Conservation (phyloP, 1,140 invertebrate species). For the Polyergus mexicanus region DNA sequence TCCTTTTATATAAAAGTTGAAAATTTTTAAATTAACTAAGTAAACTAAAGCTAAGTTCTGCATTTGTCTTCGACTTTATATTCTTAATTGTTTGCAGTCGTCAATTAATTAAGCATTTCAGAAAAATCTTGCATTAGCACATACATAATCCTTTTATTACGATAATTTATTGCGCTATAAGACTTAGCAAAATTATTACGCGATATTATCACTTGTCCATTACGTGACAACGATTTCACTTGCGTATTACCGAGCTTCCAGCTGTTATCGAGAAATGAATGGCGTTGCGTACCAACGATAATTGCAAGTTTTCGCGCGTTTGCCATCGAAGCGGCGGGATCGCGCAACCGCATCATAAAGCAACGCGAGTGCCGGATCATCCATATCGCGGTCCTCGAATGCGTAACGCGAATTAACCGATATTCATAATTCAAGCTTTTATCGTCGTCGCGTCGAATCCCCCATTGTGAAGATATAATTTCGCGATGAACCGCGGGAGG, state of each 20-base stretch:
- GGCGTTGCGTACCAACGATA: conserved; percentile 28
- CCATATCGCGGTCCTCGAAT: conserved; percentile 42
- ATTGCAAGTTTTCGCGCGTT: conserved; percentile 67
- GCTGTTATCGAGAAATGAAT: conserved; percentile 48
- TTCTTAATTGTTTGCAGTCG: background rate
- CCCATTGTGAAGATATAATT: conserved; percentile 81
- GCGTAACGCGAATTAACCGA: conserved; percentile 76
- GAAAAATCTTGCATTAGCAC: background rate
- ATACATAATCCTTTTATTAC: background rate
- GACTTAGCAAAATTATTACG: conserved; percentile 4
- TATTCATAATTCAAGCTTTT: conserved; percentile 84
- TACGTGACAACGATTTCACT: background rate
- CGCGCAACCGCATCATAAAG: conserved; percentile 50
- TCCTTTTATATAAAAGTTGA: background rate
- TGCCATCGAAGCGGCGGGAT: conserved; percentile 32
- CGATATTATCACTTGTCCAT: conserved; percentile 10
- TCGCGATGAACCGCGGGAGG: conserved; percentile 64
- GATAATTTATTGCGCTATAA: background rate
- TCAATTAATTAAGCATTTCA: background rate
- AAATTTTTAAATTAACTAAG: background rate
- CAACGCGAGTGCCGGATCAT: conserved; percentile 7
- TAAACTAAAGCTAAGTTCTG: background rate
- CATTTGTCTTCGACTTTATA: background rate
- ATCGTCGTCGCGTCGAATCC: conserved; percentile 75
- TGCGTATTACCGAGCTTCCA: background rate